Evolutionary conservation across 2,888 invertebrate species (phyloP).

Genomic region (Steinernema carpocapsae): DNA sequence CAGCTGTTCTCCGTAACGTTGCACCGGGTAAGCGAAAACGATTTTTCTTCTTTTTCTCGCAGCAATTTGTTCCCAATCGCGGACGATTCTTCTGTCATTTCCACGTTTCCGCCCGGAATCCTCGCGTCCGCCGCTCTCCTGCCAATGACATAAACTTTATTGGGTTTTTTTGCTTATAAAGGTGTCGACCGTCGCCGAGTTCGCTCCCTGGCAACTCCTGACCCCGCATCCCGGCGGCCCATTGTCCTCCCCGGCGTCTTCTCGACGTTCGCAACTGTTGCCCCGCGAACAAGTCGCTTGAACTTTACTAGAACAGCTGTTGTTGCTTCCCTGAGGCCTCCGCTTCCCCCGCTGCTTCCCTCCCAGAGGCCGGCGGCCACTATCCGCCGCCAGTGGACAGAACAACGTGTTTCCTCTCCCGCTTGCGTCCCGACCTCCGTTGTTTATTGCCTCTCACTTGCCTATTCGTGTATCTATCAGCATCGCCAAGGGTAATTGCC

Average conservation of each 20-base stretch:
- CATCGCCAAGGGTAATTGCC: conserved; percentile 15
- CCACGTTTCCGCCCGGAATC: not conserved
- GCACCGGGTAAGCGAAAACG: conserved; percentile 58
- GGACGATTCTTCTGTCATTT: conserved; percentile 20
- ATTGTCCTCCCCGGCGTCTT: conserved; percentile 23
- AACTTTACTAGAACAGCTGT: conserved; percentile 5
- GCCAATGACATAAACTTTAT: conserved; percentile 27
- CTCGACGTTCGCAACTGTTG: conserved; percentile 23
- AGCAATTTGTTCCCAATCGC: conserved; percentile 34
- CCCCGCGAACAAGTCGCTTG: not conserved
- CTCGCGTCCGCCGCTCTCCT: not conserved
- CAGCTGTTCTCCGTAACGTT: conserved; percentile 66
- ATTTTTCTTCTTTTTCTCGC: conserved; percentile 34
- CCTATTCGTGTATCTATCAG: not conserved
- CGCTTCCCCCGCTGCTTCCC: conserved; percentile 19
- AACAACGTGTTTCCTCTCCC: conserved; percentile 4
- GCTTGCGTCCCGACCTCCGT: conserved; percentile 17
- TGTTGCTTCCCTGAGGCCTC: conserved; percentile 20
- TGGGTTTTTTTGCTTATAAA: conserved; percentile 13
- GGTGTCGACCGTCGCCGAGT: conserved; percentile 27
- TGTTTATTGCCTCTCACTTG: conserved; percentile 33
- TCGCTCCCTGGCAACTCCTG: not conserved
- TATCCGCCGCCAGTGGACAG: conserved; percentile 6
- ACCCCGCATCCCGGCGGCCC: conserved; percentile 8
- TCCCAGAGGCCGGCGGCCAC: not conserved